Conservation (phyloP, 2,113 vertebrate species). For the Atlantisia rogersi region DNA sequence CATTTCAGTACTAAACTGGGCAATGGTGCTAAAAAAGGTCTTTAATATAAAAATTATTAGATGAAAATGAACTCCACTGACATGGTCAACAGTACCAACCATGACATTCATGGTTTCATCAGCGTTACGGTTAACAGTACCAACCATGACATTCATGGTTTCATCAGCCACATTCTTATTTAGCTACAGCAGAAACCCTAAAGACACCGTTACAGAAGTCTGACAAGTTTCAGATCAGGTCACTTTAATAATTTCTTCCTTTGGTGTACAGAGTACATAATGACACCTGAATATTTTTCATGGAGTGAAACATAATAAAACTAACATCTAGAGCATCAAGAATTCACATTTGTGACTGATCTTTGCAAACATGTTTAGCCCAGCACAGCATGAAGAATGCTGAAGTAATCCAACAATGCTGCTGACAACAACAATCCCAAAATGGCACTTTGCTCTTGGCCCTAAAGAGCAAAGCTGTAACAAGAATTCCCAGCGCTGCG, state of each 20-base stretch:
- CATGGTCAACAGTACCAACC: neutral
- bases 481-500: neutral
- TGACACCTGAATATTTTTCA: neutral
- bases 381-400: neutral
- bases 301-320: neutral
- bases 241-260: neutral
- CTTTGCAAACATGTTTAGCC: neutral
- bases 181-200: neutral
- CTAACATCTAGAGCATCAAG: neutral
- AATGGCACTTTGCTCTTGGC: neutral
- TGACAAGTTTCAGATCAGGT: neutral
- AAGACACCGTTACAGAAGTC: neutral
- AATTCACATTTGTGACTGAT: neutral
- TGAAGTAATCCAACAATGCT: neutral
- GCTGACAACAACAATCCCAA: neutral
- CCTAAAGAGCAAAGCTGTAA: neutral
- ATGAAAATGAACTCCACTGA: neutral
- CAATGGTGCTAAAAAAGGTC: neutral
- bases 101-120: neutral
- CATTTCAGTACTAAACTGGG: neutral
- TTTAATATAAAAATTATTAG: neutral
- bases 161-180: neutral
- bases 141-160: neutral
- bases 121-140: neutral
- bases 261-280: neutral